phyloP scores from a whole-genome alignment of 2,113 vertebrate species.

The Amia ocellicauda region DNA sequence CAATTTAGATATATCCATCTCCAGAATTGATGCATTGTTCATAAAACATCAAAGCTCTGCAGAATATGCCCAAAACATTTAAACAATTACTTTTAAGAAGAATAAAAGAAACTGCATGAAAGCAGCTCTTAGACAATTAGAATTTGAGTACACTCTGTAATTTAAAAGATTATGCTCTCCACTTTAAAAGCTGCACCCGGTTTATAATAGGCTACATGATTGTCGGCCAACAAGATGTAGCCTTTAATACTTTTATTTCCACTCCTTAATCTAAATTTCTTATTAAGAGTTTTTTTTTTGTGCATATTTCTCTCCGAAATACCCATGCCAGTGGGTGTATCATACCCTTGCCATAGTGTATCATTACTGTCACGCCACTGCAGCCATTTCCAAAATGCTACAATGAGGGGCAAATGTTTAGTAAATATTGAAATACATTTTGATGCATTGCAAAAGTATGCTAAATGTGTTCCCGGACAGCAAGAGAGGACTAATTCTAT shows the following conservation, averaged over 20 bases:
- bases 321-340: slow-evolving; percentile 25
- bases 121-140: slow-evolving; percentile 62
- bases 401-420: background rate
- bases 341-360: slow-evolving; percentile 31
- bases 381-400: background rate
- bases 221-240: slow-evolving; percentile 54
- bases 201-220: slow-evolving; percentile 39
- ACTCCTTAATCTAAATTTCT: slow-evolving; percentile 56
- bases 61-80: slow-evolving; percentile 51
- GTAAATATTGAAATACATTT: too few species aligned
- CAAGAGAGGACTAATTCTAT: too few species aligned
- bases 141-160: slow-evolving; percentile 62
- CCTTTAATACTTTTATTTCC: slow-evolving; percentile 60
- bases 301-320: background rate
- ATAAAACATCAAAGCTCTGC: slow-evolving; percentile 41
- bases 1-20: background rate
- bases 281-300: slow-evolving; percentile 51
- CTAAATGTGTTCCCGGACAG: too few species aligned
- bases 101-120: slow-evolving; percentile 42
- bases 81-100: slow-evolving; percentile 44
- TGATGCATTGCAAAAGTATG: too few species aligned
- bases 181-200: slow-evolving; percentile 65
- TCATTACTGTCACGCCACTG: slow-evolving; percentile 20
- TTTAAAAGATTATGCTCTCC: slow-evolving; percentile 63
- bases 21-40: slow-evolving; percentile 9